These are phyloP conservation scores for Rotaria socialis DNA, from an alignment of 2,888 invertebrate genomes.

Conservation along the genomic window DNA sequence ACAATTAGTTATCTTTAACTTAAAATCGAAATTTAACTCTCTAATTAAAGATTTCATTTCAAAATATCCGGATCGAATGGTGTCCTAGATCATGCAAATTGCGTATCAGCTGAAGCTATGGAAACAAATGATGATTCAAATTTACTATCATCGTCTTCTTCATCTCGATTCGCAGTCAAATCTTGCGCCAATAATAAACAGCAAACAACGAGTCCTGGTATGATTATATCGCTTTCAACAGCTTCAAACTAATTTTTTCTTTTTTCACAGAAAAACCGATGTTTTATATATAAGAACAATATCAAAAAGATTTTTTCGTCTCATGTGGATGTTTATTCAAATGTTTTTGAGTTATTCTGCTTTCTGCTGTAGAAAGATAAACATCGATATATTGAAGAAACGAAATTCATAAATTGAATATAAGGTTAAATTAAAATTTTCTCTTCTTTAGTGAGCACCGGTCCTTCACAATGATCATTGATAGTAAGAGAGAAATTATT, in stretches of 20 bases:
- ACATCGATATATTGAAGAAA: too few relatives aligned
- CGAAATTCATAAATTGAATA: too few relatives aligned
- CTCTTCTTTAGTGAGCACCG: not conserved
- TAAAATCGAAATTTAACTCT: not conserved
- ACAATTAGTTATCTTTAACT: not conserved
- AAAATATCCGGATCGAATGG: not conserved
- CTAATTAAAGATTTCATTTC: constrained; percentile 12
- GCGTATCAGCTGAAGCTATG: constrained; percentile 1
- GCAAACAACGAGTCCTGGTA: not conserved
- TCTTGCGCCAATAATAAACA: not conserved
- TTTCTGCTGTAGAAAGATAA: too few relatives aligned
- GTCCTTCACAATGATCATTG: not conserved
- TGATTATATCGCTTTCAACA: not conserved
- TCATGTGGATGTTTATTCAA: too few relatives aligned
- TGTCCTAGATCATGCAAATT: not conserved
- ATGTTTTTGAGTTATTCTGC: too few relatives aligned
- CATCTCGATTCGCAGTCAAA: not conserved
- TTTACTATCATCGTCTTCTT: not conserved
- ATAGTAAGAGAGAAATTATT: not conserved
- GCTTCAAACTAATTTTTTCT: too few relatives aligned
- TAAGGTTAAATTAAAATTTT: too few relatives aligned
- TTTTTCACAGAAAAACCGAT: too few relatives aligned
- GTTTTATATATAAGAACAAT: too few relatives aligned
- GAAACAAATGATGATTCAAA: not conserved
- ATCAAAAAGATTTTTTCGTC: too few relatives aligned